Conservation (phyloP, 64 coral and sea anemone species). For the Montipora sp. region DNA sequence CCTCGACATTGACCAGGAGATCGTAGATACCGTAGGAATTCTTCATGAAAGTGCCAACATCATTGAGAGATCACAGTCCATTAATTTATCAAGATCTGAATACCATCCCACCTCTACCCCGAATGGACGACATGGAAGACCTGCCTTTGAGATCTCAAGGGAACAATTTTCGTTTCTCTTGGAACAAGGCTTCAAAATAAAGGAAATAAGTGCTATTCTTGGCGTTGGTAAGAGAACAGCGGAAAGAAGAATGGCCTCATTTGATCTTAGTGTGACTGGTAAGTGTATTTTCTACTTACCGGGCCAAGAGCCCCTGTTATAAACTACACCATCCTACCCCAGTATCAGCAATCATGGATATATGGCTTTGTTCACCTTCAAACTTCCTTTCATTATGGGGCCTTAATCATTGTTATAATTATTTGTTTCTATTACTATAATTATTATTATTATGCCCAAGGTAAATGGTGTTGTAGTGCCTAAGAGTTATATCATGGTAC, state of each 20-base stretch:
- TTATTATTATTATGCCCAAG: neutral
- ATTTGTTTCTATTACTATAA: neutral
- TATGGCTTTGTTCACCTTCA: too few relatives aligned
- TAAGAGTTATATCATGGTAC: neutral
- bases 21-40: conserved; percentile 37
- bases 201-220: conserved; percentile 23
- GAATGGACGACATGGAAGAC: conserved; percentile 62
- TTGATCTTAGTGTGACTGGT: conserved; percentile 56
- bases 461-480: neutral
- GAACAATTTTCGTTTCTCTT: conserved; percentile 61
- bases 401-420: neutral
- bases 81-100: neutral
- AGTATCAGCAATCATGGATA: neutral
- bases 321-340: neutral
- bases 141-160: conserved; percentile 60
- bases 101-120: neutral
- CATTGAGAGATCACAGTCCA: conserved; percentile 1
- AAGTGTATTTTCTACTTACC: neutral
- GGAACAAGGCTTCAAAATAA: conserved; percentile 54
- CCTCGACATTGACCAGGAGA: conserved; percentile 44
- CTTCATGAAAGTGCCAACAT: neutral
- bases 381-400: neutral
- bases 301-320: neutral
- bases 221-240: conserved; percentile 27
- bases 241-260: conserved; percentile 40